Conservation (phyloP, 2,888 invertebrate species). For the Drosophila pullipes region DNA sequence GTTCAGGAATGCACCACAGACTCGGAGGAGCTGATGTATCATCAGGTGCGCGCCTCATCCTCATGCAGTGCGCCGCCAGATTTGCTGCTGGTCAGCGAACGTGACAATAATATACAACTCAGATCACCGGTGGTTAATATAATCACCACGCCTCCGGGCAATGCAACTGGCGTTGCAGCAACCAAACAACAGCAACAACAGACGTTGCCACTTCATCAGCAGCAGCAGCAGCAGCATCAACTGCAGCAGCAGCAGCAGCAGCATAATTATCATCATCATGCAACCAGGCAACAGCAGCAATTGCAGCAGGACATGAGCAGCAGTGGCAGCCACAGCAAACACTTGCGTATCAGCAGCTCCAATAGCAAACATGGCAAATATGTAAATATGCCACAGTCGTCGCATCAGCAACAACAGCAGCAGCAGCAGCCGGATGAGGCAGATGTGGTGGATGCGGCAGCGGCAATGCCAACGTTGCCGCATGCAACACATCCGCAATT, state of each 20-base stretch:
- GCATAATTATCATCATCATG: slow-evolving; percentile 46
- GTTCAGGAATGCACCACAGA: slow-evolving; percentile 90
- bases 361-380: slow-evolving; percentile 66
- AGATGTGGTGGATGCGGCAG: slow-evolving; percentile 65
- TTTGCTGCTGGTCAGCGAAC: slow-evolving; percentile 87
- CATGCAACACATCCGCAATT: slow-evolving; percentile 54
- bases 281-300: slow-evolving; percentile 55
- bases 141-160: slow-evolving; percentile 79
- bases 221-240: slow-evolving; percentile 18
- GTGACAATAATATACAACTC: slow-evolving; percentile 86
- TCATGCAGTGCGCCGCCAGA: slow-evolving; percentile 89
- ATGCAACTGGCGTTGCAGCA: slow-evolving; percentile 61
- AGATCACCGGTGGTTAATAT: slow-evolving; percentile 83
- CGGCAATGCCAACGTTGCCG: slow-evolving; percentile 47
- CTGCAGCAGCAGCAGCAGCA: slow-evolving; percentile 27
- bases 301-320: slow-evolving; percentile 63
- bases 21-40: slow-evolving; percentile 89
- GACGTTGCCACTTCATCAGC: slow-evolving; percentile 55
- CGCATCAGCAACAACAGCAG: slow-evolving; percentile 16
- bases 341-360: slow-evolving; percentile 73
- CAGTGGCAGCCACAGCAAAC: slow-evolving; percentile 73
- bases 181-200: slow-evolving; percentile 50
- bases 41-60: slow-evolving; percentile 87
- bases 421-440: slow-evolving; percentile 48
- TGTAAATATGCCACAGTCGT: slow-evolving; percentile 61